Conservation (phyloP, 2,797 vertebrate species). For the Macrochelys suwanniensis region DNA sequence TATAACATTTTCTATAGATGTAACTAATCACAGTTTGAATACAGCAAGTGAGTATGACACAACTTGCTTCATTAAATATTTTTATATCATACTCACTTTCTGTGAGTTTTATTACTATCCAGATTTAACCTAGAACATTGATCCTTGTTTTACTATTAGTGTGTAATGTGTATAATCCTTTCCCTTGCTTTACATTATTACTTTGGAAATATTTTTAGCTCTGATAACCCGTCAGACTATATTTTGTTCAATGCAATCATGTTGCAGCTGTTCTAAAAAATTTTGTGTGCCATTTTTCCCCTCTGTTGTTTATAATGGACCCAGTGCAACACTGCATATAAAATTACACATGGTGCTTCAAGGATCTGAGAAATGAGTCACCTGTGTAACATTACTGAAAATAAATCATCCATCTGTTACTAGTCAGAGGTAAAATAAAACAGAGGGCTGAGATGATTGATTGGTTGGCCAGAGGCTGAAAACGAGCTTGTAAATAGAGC, state of each 20-base stretch:
- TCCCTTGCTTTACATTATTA: neutral
- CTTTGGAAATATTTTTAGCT: neutral
- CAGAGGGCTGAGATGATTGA: neutral
- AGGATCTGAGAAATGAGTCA: neutral
- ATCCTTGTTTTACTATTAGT: neutral
- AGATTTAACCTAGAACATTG: neutral
- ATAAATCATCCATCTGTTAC: neutral
- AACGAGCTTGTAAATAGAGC: neutral
- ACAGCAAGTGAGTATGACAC: neutral
- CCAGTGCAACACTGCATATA: neutral
- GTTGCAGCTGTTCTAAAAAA: neutral
- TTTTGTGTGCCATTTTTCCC: neutral
- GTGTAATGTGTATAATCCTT: neutral
- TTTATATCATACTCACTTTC: neutral
- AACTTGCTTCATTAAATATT: neutral
- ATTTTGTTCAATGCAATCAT: neutral
- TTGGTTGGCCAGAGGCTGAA: neutral
- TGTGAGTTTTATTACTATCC: neutral
- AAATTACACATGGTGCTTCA: neutral
- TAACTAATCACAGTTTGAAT: neutral
- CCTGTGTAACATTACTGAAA: neutral
- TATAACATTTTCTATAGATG: neutral
- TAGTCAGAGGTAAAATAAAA: neutral
- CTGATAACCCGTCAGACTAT: neutral
- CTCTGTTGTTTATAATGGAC: neutral